These are phyloP conservation scores for Menidia menidia DNA, from an alignment of 2,797 vertebrate genomes.

Conservation along the genomic window DNA sequence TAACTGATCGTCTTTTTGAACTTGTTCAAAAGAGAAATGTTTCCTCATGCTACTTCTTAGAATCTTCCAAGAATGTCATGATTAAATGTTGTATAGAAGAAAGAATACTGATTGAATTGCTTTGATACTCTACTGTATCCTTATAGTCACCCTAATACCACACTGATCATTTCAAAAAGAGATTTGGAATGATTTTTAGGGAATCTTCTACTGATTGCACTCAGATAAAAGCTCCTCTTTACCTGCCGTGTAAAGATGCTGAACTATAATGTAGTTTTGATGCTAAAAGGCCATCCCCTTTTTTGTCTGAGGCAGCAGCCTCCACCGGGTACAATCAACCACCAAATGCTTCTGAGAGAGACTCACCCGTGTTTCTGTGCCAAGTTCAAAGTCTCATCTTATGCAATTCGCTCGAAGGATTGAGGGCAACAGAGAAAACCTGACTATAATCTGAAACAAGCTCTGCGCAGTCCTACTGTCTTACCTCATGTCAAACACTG, in stretches of 20 bases:
- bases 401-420: constrained; percentile 21
- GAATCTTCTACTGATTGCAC: constrained; percentile 41
- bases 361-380: constrained; percentile 26
- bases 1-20: constrained; percentile 23
- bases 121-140: no score
- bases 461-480: constrained; percentile 14
- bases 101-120: no score
- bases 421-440: constrained; percentile 19
- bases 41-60: not conserved
- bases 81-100: no score
- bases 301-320: constrained; percentile 17
- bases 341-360: constrained; percentile 8
- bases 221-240: constrained; percentile 22
- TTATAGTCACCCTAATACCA: not conserved
- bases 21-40: constrained; percentile 8
- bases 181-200: constrained; percentile 8
- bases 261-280: constrained; percentile 25
- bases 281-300: constrained; percentile 21
- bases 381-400: constrained; percentile 47
- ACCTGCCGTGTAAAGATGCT: constrained; percentile 5
- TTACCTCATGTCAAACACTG: constrained; percentile 17
- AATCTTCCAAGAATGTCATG: no score
- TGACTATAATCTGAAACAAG: constrained; percentile 30
- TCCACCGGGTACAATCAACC: constrained; percentile 30
- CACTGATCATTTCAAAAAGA: not conserved